Base-by-base conservation (phyloP, 2,113 vertebrate genomes). In the Tinamus guttatus region DNA sequence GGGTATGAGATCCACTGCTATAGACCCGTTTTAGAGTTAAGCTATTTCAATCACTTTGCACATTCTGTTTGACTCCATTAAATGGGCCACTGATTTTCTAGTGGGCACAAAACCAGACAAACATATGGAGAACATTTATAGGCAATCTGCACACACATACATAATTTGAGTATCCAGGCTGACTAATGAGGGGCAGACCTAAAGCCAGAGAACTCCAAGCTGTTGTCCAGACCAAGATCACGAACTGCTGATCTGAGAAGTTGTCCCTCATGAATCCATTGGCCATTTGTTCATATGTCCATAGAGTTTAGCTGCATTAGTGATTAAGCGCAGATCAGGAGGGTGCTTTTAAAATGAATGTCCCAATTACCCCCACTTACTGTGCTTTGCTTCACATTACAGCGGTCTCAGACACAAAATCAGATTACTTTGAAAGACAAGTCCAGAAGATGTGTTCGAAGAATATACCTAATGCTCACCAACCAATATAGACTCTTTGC, bases 101-200 rank as follows among this genome's bases (percentile, higher is more conserved):
- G 69, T 65, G 32, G 71, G 69, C 87, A 87, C 24, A 90, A 96
- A 93, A 88, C 58, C 89, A 95, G 84, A 64, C 60, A 93, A 94
- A 93, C 88, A 95, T 85, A 95, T 79, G 96, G 81, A 82, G 40
- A 74, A 59, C 59, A 89, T 95, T 96, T 92, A 87, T 70, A 91
- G 60, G 34, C 43, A 91, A 86, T 89, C 75, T 90, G 43, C 81
- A 91, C 41, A 83, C 65, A 74, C 86, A 70, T 36, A 70, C 58
- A 22, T 77, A 95, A 94, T 90, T 94, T 95, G 76, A 84, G 88
- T 58, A 91, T 67, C 43, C 71, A 90, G 68, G 54, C 36, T 93
- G 86, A 90, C 89, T 97, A 94, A 97, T 85, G 83, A 96, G 89
- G 60, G 85, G 65, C 78, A 79, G 84, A 86, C 71, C 90, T 94